Conservation (phyloP, 2,113 vertebrate species). For the Vanacampus margaritifer region DNA sequence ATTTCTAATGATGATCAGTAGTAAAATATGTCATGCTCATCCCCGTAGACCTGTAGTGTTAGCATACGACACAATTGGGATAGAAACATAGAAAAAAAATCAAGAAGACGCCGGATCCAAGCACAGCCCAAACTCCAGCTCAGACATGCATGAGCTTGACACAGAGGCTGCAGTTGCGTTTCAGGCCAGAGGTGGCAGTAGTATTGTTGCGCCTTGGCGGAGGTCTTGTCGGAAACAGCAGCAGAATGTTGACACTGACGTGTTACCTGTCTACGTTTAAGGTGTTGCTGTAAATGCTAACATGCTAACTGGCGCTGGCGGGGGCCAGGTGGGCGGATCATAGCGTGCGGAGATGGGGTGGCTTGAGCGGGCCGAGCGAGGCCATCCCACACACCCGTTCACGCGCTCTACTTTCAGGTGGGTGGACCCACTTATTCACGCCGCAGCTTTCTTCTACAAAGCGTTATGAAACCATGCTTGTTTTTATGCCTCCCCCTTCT, state of each 20-base stretch:
- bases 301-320: constrained; percentile 65
- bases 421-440: constrained; percentile 80
- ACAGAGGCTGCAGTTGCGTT: too few species aligned
- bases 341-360: constrained; percentile 68
- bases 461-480: constrained; percentile 69
- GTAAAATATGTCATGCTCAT: too few species aligned
- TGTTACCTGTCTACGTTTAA: not conserved
- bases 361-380: constrained; percentile 67
- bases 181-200: constrained; percentile 15
- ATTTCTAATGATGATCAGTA: too few species aligned
- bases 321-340: constrained; percentile 76
- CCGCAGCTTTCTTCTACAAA: constrained; percentile 70
- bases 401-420: constrained; percentile 71
- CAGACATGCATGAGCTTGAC: too few species aligned
- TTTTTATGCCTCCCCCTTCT: constrained; percentile 26
- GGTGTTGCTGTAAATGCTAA: constrained; percentile 43
- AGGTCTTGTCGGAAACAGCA: too few species aligned
- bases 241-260: constrained; percentile 17
- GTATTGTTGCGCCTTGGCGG: too few species aligned
- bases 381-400: constrained; percentile 75
- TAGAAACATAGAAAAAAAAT: too few species aligned
- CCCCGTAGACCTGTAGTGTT: too few species aligned
- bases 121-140: too few species aligned
- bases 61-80: too few species aligned
- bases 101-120: too few species aligned